Evolutionary conservation across 2,888 invertebrate genomes (phyloP), one percentile per base, ranked within the genome.

Genomic region (Nymphalis urticae): DNA sequence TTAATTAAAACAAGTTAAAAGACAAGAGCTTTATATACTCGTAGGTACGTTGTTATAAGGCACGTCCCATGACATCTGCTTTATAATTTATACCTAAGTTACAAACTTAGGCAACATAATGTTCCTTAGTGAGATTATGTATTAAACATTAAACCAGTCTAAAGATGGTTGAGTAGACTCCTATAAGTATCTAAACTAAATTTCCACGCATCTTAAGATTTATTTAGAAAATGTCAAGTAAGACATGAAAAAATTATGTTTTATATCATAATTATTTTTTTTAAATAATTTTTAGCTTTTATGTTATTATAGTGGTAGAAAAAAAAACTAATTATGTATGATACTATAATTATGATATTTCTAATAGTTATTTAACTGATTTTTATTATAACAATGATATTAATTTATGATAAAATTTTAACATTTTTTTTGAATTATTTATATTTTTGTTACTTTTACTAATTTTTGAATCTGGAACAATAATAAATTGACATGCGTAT

Each of bases 101-200:
- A 58, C 56, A n/a, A 32, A 56, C 36, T 58, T 42, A 27, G 42
- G 58, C 27, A 56, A 58, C 58, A 36, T 58, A 36, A 42, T 42
- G 58, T 42, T 58, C 36, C 58, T 42, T 19, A 62, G 62, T 62
- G 9, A 58, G 62, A 67, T 67, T 62, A 67, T 56, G 48, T 62
- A 62, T 62, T 62, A 62, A 67, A 62, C 24, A 56, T 62, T 67
- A 58, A 36, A 42, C 58, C 42, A 42, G 58, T 58, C 42, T 58
- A 58, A 56, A 32, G n/a, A 27, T n/a, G 16, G 42, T 58, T 58
- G 19, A 19, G 42, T 42, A 19, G 19, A 32, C 58, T 42, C 16
- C 7, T 54, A 13, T 32, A 21, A 19, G n/a, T 17, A 56, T 17
- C 54, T 7, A 54, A 54, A 54, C 17, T n/a, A 17, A 27, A 27